Evolutionary conservation across 2,888 invertebrate genomes (phyloP), one percentile per base, ranked within the genome.

Genomic region (Coelopa pilipes): DNA sequence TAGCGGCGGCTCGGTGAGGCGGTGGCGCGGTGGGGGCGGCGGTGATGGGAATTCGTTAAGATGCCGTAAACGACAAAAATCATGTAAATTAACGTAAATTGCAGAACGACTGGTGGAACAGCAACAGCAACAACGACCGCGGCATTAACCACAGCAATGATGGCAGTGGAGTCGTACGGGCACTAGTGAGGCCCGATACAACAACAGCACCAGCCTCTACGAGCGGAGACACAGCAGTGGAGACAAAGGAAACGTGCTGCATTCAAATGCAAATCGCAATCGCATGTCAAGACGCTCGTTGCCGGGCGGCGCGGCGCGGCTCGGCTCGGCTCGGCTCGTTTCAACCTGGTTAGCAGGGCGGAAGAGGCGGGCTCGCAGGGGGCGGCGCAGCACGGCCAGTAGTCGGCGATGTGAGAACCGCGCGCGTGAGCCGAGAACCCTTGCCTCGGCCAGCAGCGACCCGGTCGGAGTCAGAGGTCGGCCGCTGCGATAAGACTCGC

Each of bases 1-100:
- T 53, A 3, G 53, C 3, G 53, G 15, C 53, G n/a, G 53, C n/a
- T 53, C 53, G 53, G 3, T 4, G 53, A 53, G 53, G 4, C 10
- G 53, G n/a, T 3, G 66, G n/a, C 49, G 17, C 19, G 46, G 47
- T 66, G 50, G 67, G 21, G 34, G 50, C 3, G 34, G 34, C 4
- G 34, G 2, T 34, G 34, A 34, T 34, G 34, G 34, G 12, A 68
- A 69, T 69, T 47, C 19, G 69, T 69, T 69, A 55, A 68, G 24
- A 68, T 34, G 68, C 68, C 11, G 17, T 55, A 68, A 68, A 69
- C 69, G 59, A 69, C 69, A 59, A 46, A 69, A 70, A 49, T 60
- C 70, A 59, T 70, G 47, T 70, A 70, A 70, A 60, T 60, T 70
- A 60, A 70, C 45, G n/a, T 70, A 69, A 69, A 69, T 69, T 57